A percentile compares a stretch with the other conserved stretches of the same genome.
These are phyloP conservation scores for Sarcophilus harrisii DNA, from an alignment of 2,797 vertebrate genomes.

Conservation along the genomic window DNA sequence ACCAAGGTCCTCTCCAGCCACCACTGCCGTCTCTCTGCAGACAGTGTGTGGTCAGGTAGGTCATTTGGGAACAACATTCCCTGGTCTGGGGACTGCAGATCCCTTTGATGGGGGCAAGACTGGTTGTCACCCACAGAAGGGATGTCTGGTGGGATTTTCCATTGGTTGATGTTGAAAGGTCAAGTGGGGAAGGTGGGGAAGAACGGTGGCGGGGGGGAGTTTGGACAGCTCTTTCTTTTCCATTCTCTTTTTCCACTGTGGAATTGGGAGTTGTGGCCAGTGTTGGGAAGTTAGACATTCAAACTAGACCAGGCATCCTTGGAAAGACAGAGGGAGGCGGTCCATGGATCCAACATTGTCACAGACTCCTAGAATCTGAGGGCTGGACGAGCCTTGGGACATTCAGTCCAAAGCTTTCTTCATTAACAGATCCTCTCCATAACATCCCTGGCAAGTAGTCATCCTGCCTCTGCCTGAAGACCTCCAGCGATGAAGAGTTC, in stretches of 20 bases:
- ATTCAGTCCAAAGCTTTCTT: background rate
- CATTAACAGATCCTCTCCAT: background rate
- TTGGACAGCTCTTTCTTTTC: background rate
- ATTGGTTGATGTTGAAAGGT: background rate
- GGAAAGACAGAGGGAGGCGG: background rate
- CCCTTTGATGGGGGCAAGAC: background rate
- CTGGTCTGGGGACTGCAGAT: background rate
- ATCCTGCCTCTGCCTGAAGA: background rate
- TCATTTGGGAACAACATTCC: constrained; percentile 2
- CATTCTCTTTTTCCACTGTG: constrained; percentile 5
- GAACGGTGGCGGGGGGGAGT: background rate
- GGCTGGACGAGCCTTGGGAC: background rate
- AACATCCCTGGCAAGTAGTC: background rate
- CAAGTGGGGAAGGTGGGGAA: background rate
- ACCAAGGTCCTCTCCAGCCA: background rate
- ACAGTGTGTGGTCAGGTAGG: constrained; percentile 3
- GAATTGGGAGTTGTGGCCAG: background rate
- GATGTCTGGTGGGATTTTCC: constrained; percentile 4
- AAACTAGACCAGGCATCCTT: background rate
- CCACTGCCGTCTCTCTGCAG: background rate
- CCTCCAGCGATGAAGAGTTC: background rate
- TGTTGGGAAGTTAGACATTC: background rate
- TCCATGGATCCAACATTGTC: background rate
- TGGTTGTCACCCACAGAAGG: constrained; percentile 1
- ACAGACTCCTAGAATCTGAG: background rate